Percentiles rank a stretch among this genome's conserved stretches.
Evolutionary conservation across 2,888 invertebrate genomes (phyloP).

Genomic region (Standfussiana lucernea): DNA sequence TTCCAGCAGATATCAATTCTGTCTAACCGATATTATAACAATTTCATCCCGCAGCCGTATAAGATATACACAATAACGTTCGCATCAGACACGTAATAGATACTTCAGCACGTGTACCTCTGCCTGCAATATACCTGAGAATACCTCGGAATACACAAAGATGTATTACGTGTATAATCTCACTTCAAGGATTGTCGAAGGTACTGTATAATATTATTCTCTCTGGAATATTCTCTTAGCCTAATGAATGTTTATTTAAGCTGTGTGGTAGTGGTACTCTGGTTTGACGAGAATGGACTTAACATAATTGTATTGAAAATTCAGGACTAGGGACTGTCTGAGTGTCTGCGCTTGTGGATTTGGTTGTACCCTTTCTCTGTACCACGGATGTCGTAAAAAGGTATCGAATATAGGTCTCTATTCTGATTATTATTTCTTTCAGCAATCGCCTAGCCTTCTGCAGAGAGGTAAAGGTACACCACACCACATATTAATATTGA

Average conservation of each 20-base stretch:
- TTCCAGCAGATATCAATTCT: conserved; percentile 23
- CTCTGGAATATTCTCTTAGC: conserved; percentile 53
- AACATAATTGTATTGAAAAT: conserved; percentile 16
- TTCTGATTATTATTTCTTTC: neutral
- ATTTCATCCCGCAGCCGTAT: conserved; percentile 30
- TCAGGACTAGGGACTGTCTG: neutral
- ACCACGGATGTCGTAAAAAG: neutral
- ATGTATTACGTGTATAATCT: conserved; percentile 42
- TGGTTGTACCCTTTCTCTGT: neutral
- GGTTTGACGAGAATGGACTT: conserved; percentile 7
- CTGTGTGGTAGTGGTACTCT: conserved; percentile 7
- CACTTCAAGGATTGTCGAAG: conserved; percentile 48
- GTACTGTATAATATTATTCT: conserved; percentile 41
- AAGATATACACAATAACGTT: conserved; percentile 43
- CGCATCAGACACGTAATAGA: conserved; percentile 49
- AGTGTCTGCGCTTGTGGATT: neutral
- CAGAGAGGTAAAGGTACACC: neutral
- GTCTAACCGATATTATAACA: conserved; percentile 13
- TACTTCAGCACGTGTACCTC: conserved; percentile 45
- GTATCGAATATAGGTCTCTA: neutral
- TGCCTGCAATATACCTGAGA: conserved; percentile 46
- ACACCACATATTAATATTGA: too few species aligned
- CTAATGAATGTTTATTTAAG: conserved; percentile 55
- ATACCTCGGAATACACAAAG: conserved; percentile 26
- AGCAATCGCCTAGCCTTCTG: neutral